These are phyloP conservation scores for Grammomys surdaster DNA, from an alignment of 2,113 vertebrate species.

Conservation along the genomic window DNA sequence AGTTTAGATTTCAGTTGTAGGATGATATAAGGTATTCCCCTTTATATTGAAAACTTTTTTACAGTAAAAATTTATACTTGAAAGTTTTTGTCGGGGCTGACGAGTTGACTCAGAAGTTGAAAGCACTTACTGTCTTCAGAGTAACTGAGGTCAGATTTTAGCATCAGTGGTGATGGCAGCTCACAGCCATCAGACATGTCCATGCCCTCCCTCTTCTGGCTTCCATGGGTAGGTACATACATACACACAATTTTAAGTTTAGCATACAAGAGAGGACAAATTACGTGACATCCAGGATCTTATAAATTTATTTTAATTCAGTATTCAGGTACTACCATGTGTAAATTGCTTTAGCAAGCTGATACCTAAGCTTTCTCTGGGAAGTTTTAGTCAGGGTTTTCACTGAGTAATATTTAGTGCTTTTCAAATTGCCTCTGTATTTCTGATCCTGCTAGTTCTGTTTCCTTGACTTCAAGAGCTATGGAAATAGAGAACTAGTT, in stretches of 20 bases:
- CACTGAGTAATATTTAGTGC: conserved; percentile 61
- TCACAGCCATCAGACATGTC: not conserved
- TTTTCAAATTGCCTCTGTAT: conserved; percentile 69
- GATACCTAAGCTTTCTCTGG: conserved; percentile 49
- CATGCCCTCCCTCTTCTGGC: not conserved
- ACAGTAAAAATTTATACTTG: not conserved
- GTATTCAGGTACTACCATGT: conserved; percentile 43
- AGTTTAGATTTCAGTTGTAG: conserved; percentile 27
- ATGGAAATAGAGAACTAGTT: conserved; percentile 55
- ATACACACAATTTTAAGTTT: not conserved
- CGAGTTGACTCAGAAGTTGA: not conserved
- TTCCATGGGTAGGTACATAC: not conserved
- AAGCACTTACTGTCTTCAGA: not conserved
- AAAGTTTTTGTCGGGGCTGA: not conserved
- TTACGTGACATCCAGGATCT: conserved; percentile 30
- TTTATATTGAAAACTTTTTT: not conserved
- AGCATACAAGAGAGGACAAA: conserved; percentile 34
- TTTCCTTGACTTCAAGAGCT: conserved; percentile 72
- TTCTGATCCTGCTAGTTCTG: conserved; percentile 61
- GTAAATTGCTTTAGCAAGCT: conserved; percentile 51
- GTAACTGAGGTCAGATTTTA: not conserved
- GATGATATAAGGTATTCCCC: conserved; percentile 36
- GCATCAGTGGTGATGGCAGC: not conserved
- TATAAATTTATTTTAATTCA: conserved; percentile 58
- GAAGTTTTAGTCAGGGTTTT: conserved; percentile 54